A percentile compares a stretch with the other conserved stretches of the same genome.
phyloP scores from a whole-genome alignment of 2,888 invertebrate species.

The Drosophila neotestacea region DNA sequence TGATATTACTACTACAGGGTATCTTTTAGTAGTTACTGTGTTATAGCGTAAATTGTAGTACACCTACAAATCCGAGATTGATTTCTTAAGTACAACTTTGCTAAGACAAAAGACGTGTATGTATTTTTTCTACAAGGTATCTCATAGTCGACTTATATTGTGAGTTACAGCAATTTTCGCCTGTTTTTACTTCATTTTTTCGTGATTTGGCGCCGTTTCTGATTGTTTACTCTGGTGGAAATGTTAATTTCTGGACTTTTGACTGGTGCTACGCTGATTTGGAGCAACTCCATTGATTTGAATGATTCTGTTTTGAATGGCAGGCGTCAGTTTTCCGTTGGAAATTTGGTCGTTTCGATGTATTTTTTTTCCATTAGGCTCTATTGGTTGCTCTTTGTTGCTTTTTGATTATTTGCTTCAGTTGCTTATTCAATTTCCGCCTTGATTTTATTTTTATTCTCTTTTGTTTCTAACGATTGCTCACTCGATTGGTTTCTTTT shows the following conservation, averaged over 20 bases:
- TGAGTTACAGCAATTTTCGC: conserved; percentile 7
- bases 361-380: conserved; percentile 28
- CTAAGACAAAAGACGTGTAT: no score
- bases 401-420: conserved; percentile 73
- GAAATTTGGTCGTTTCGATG: conserved; percentile 28
- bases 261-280: conserved; percentile 62
- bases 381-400: conserved; percentile 45
- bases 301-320: conserved; percentile 66
- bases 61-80: no score
- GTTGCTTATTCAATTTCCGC: conserved; percentile 77
- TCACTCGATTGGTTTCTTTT: conserved; percentile 63
- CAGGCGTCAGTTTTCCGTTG: conserved; percentile 53
- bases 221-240: conserved; percentile 79
- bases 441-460: conserved; percentile 27
- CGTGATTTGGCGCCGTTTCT: conserved; percentile 55
- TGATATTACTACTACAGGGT: no score
- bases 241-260: conserved; percentile 80
- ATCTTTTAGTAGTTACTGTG: no score
- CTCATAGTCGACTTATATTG: not conserved
- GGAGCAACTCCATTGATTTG: conserved; percentile 59
- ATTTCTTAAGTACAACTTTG: no score
- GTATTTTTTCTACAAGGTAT: not conserved
- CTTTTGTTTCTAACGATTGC: conserved; percentile 34
- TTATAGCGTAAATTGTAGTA: no score
- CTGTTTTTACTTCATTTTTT: conserved; percentile 29